Conservation (phyloP, 2,888 invertebrate species). For the Pristionchus exspectatus region DNA sequence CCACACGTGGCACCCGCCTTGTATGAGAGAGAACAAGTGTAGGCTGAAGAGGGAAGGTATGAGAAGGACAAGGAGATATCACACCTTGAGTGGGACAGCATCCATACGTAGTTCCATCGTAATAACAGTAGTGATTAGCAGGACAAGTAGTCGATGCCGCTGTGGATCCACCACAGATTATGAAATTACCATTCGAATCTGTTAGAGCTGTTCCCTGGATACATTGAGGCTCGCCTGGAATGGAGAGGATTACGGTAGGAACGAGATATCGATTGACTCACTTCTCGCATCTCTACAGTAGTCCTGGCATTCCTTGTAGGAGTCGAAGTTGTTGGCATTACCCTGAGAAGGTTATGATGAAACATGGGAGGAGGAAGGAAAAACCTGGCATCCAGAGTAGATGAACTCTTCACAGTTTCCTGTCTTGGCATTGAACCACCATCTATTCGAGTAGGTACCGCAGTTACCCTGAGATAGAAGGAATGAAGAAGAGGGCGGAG, state of each 20-base stretch:
- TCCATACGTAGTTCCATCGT: conserved; percentile 78
- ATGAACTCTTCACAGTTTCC: conserved; percentile 79
- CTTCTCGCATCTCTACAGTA: conserved; percentile 77
- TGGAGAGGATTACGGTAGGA: not conserved
- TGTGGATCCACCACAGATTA: conserved; percentile 75
- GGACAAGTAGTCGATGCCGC: conserved; percentile 76
- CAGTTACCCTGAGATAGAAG: conserved; percentile 73
- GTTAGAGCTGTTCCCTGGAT: conserved; percentile 78
- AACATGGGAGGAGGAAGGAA: not conserved
- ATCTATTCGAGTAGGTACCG: conserved; percentile 77
- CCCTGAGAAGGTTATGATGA: conserved; percentile 59
- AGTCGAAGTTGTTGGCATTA: conserved; percentile 78
- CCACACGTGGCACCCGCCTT: conserved; percentile 78
- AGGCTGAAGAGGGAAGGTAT: conserved; percentile 65
- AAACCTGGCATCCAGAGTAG: conserved; percentile 75
- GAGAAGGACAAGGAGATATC: not conserved
- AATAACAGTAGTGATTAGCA: conserved; percentile 78
- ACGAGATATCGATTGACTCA: conserved; percentile 54
- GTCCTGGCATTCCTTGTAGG: conserved; percentile 78
- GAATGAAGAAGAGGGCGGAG: not conserved
- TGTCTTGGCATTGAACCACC: conserved; percentile 79
- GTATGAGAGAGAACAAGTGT: conserved; percentile 78
- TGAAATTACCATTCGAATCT: conserved; percentile 78
- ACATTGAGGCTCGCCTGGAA: conserved; percentile 75
- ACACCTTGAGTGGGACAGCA: conserved; percentile 78